These are phyloP conservation scores for Rhagoletis zephyria DNA, from an alignment of 1,140 invertebrate species.

Conservation along the genomic window DNA sequence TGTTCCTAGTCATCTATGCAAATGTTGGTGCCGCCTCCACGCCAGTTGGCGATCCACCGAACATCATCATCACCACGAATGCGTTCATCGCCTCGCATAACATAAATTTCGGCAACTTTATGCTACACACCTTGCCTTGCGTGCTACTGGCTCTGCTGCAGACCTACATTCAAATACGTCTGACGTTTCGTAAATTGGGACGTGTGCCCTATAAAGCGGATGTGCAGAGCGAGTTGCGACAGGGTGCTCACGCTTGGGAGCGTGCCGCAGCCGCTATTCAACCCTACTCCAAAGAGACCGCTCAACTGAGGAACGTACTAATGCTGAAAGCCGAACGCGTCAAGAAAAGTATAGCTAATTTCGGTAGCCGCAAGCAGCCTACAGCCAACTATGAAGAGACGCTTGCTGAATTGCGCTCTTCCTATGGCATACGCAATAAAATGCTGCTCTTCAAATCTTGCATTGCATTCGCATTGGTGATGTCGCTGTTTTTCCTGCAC, in stretches of 20 bases:
- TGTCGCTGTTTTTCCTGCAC: slow-evolving; percentile 81
- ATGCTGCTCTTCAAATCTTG: slow-evolving; percentile 78
- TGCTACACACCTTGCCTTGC: slow-evolving; percentile 83
- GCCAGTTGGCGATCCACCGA: slow-evolving; percentile 88
- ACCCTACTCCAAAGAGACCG: slow-evolving; percentile 53
- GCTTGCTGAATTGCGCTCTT: slow-evolving; percentile 59
- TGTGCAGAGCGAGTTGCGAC: slow-evolving; percentile 49
- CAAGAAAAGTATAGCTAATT: slow-evolving; percentile 23
- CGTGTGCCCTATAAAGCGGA: slow-evolving; percentile 66
- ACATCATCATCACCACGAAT: slow-evolving; percentile 81
- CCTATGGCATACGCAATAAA: slow-evolving; percentile 77
- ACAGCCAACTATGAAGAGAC: slow-evolving; percentile 56
- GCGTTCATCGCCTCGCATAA: slow-evolving; percentile 69
- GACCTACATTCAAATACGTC: slow-evolving; percentile 80
- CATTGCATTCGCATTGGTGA: slow-evolving; percentile 77
- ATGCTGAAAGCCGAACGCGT: slow-evolving; percentile 49
- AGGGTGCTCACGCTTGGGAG: slow-evolving; percentile 56
- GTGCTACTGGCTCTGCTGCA: slow-evolving; percentile 79
- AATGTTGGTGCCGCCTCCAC: slow-evolving; percentile 88
- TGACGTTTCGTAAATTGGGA: slow-evolving; percentile 80
- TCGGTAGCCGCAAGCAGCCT: not conserved
- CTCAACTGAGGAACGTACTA: slow-evolving; percentile 54
- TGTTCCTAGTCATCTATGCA: slow-evolving; percentile 83
- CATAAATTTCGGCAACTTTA: slow-evolving; percentile 84
- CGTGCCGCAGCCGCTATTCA: slow-evolving; percentile 54